Base-by-base conservation (phyloP, 2,797 vertebrate species). In the Taeniopygia guttata region DNA sequence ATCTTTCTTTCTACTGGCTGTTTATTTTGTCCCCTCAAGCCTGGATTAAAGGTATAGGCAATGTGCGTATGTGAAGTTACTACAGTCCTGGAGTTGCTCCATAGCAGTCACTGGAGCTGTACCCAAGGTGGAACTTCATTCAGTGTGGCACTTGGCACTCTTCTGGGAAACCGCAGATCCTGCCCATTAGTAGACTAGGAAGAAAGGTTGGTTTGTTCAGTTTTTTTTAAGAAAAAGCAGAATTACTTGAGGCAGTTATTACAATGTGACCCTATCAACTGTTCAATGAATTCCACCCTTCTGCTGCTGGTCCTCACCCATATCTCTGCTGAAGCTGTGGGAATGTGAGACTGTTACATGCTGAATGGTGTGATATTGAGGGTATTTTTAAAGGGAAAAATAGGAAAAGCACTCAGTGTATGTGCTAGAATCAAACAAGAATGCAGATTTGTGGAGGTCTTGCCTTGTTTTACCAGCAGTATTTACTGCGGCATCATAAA, bases 301-400 rank as follows among this genome's bases (percentile, higher is more conserved):
- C 87, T 4, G 1, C 59, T 54, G 70, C 74, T 86, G 88, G 85
- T 93, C 76, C 85, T 81, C 80, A 78, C 85, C 76, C 56, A 29
- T 94, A 76, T 82, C 43, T 95, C 77, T 92, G 76, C 67, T 86
- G 85, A 91, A 88, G 59, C 51, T 66, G 74, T 88, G 75, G 89
- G 77, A 95, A 73, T 73, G 90, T 87, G 89, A 95, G 94, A 73
- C 79, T 89, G 87, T 92, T 83, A 95, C 83, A 82, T 90, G 88
- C 83, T 91, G 94, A 93, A 87, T 90, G 77, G 74, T 88, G 90
- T 76, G 74, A 58, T 90, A 27, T 34, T 81, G 58, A 80, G 64
- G 69, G 49, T 87, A 32, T 77, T 88, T 86, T 64, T 70, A 86
- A 94, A 94, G 83, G 87, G 80, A 89, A 94, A 70, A 64, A 36